These are phyloP conservation scores for Myiozetetes cayanensis DNA, from an alignment of 2,113 vertebrate species.

Conservation along the genomic window DNA sequence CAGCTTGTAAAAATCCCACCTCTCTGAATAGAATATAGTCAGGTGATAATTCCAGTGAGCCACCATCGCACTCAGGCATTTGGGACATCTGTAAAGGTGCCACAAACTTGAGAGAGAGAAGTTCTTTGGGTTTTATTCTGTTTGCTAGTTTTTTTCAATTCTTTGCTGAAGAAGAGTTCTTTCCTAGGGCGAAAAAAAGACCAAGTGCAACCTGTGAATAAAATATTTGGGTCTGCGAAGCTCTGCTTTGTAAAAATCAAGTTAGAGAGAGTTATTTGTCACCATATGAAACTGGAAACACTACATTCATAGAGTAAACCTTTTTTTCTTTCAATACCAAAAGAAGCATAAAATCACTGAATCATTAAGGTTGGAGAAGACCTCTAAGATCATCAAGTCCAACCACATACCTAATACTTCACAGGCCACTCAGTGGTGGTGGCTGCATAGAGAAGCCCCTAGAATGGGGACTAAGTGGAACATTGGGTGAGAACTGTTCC, in stretches of 20 bases:
- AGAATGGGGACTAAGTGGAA: background rate
- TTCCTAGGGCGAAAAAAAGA: background rate
- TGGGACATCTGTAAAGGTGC: background rate
- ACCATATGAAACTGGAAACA: background rate
- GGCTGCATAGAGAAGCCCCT: background rate
- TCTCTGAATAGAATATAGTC: background rate
- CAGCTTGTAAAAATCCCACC: background rate
- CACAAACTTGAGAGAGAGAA: background rate
- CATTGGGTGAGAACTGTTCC: rapidly evolving
- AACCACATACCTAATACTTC: background rate
- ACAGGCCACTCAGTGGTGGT: background rate
- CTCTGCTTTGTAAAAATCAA: background rate
- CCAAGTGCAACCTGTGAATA: background rate
- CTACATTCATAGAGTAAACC: background rate
- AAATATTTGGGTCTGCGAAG: background rate
- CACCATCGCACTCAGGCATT: background rate
- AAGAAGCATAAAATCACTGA: background rate
- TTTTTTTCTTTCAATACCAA: background rate
- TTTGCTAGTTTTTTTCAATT: background rate
- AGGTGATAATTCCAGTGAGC: background rate
- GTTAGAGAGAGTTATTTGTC: background rate
- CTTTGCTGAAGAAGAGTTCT: background rate
- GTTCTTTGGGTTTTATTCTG: rapidly evolving
- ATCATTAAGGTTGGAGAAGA: background rate
- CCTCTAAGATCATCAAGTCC: background rate